Base-by-base conservation (phyloP, 2,797 vertebrate genomes). In the Enteromius argenteus region DNA sequence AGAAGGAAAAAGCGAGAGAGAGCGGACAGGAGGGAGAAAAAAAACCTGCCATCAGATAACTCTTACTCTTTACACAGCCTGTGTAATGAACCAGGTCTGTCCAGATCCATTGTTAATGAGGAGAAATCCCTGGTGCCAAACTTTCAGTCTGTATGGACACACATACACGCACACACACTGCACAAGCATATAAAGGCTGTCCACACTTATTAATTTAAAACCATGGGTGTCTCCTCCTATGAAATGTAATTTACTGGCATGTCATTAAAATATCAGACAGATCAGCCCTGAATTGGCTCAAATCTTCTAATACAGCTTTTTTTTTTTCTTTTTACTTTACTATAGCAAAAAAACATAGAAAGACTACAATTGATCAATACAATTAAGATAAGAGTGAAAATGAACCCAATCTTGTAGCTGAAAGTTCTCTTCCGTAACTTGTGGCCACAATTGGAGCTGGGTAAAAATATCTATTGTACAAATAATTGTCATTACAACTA, bases 71-170 rank as follows among this genome's bases (percentile, higher is more conserved):
- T 51, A 80, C 37, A 58, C 73, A 71, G 39, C 27, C 32, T 46
- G 58, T 84, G 84, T 78, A 84, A 83, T 87, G 76, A 85, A 84
- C 27, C 76, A 44, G 56, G 79, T 69, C 78, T 81, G 71, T 62
- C 51, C 30, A 68, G 73, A 82, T 85, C 72, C 62, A 86, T 64
- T 83, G 83, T 85, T 86, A 89, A 84, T 85, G 86, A 85, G 72
- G 66, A 78, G 53, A 83, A 85, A 44, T 76, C 62, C 80, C 79
- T 81, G 79, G 68, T 83, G 56, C 51, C 72, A 72, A 81, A 62
- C 72, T 39, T 73, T 81, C 42, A 74, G 69, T 8, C 68, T 37
- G 35, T 67, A 51, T 87, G 32, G 69, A 60, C 58, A 27, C n/a
- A 73, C 51, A 30, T 23, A 32, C 3, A 56, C 74, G 69, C 27